Base-by-base conservation (phyloP, 2,888 invertebrate genomes). In the Cheilosia urbana region DNA sequence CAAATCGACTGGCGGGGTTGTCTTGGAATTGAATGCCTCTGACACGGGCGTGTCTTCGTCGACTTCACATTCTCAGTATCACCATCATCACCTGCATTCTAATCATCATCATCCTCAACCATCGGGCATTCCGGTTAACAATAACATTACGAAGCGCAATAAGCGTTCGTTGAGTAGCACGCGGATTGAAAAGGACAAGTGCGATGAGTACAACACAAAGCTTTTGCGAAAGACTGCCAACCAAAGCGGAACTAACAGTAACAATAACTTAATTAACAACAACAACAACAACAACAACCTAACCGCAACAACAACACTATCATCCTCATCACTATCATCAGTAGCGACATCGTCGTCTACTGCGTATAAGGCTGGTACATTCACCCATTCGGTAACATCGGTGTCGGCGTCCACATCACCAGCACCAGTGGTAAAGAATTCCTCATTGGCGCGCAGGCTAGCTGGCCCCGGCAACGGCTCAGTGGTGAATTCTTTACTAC, bases 141-240 rank as follows among this genome's bases (percentile, higher is more conserved):
- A 87, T 81, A 87, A 88, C 42, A 88, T 83, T 53, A 77, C 88
- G 24, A 92, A 92, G 83, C 91, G 92, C 63, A 92, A 91, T 87
- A 92, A 92, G 88, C 91, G 92, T 51, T 92, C 92, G n/a, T 87
- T 92, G 9, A 92, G 92, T 88, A 92, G 92, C 76, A 92, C 92
- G 2, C 91, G 92, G 19, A 90, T 92, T 42, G 92, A 92, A 82
- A 92, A 92, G 88, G 92, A 92, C 87, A 92, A 92, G 87, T 91
- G 91, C 76, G 92, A 92, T 87, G 92, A 92, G 81, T 92, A 92
- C 87, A 92, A 92, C 66, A 92, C 90, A 3, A 92, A 92, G 83
- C 87, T 92, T 87, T 83, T 92, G 80, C 89, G 92, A 40, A 92
- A 92, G 87, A 91, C 92, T 58, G 87, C 87, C 51, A 84, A 79